Evolutionary conservation across 2,888 invertebrate genomes (phyloP).

Genomic region (Eupeodes luniger): DNA sequence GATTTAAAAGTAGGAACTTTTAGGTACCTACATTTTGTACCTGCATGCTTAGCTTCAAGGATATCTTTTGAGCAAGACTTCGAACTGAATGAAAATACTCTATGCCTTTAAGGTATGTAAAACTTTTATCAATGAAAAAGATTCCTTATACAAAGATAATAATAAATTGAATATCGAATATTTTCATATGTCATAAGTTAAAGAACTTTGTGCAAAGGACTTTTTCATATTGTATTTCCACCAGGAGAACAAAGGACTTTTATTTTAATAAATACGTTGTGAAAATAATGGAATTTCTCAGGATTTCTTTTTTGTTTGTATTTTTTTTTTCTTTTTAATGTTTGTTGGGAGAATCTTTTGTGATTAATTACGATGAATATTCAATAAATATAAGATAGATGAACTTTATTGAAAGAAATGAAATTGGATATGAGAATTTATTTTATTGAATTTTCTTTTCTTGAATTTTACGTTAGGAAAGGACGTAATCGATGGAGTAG

Average conservation of each 20-base stretch:
- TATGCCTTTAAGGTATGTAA: neutral
- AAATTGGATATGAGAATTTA: no score
- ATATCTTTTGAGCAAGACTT: neutral
- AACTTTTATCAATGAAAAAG: conserved; percentile 35
- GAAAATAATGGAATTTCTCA: no score
- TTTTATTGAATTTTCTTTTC: no score
- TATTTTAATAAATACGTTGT: neutral
- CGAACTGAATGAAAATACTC: conserved; percentile 13
- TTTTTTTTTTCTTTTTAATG: no score
- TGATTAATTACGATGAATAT: no score
- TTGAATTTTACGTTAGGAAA: no score
- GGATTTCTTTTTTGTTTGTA: no score
- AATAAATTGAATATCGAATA: conserved; percentile 56
- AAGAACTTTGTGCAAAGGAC: conserved; percentile 11
- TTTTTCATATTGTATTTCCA: neutral
- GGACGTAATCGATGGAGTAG: no score
- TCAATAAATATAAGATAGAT: no score
- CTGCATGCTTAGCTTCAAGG: no score
- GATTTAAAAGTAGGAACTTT: neutral
- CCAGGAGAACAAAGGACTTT: conserved; percentile 22
- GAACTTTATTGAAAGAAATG: no score
- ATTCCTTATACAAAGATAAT: conserved; percentile 11
- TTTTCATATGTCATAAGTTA: conserved; percentile 57
- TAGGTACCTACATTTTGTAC: neutral
- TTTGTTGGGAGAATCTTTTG: no score